Percentiles rank a stretch among this genome's conserved stretches.
Conservation (phyloP, 2,113 vertebrate genomes). For the Brevimyrus niger region DNA sequence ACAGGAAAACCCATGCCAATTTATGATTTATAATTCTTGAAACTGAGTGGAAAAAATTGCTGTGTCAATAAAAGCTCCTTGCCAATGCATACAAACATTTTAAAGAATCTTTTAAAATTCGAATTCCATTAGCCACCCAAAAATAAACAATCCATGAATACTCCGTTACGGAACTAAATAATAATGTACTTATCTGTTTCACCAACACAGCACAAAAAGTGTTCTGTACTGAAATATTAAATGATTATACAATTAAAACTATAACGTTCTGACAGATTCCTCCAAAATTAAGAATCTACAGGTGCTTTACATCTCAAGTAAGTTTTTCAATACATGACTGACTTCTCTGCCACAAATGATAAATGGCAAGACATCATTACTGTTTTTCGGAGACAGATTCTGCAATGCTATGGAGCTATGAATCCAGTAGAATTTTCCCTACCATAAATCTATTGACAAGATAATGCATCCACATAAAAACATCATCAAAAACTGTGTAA, state of each 20-base stretch:
- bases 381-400: not conserved
- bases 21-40: not conserved
- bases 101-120: not conserved
- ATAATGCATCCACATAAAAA: not conserved
- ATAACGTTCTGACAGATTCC: not conserved
- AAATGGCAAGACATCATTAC: not conserved
- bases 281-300: not conserved
- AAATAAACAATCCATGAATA: not conserved
- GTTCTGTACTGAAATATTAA: not conserved
- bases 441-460: not conserved
- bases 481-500: not conserved
- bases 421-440: not conserved
- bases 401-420: not conserved
- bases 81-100: not conserved
- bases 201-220: not conserved
- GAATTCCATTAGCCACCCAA: not conserved
- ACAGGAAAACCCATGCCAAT: not conserved
- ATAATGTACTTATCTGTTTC: not conserved
- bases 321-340: not conserved
- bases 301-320: not conserved
- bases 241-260: not conserved
- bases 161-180: not conserved
- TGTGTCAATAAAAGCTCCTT: not conserved
- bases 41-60: not conserved
- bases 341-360: not conserved